These are phyloP conservation scores for Anthophora plumipes DNA, from an alignment of 2,888 invertebrate genomes.

Conservation along the genomic window DNA sequence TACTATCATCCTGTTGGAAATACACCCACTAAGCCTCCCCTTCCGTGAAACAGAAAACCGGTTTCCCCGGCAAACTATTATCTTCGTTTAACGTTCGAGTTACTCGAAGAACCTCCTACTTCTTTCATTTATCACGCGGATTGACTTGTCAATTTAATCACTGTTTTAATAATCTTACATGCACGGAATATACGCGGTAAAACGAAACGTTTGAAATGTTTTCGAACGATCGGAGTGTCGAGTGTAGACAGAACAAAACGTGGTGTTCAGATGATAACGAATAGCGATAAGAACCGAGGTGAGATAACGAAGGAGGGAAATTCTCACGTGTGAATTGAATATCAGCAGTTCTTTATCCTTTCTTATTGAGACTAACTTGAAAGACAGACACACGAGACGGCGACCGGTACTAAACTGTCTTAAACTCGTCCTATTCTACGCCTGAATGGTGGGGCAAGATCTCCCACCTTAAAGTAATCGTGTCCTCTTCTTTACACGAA, in stretches of 20 bases:
- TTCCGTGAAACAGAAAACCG: slow-evolving; percentile 41
- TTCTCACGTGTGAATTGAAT: neutral
- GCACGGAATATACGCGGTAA: neutral
- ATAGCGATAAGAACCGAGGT: neutral
- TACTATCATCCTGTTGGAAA: neutral
- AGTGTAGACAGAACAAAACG: neutral
- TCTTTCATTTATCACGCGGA: neutral
- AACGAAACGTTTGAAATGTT: neutral
- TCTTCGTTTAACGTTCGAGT: neutral
- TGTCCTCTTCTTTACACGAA: neutral
- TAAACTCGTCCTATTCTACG: slow-evolving; percentile 26
- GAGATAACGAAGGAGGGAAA: neutral
- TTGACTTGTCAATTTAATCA: neutral
- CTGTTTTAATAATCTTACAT: neutral
- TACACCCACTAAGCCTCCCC: slow-evolving; percentile 10
- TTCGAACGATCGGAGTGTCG: neutral
- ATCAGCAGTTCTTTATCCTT: neutral
- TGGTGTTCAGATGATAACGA: neutral
- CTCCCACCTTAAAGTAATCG: slow-evolving; percentile 51
- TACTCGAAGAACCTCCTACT: neutral
- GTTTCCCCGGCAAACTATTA: slow-evolving; percentile 18
- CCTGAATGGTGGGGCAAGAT: slow-evolving; percentile 48
- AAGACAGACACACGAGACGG: slow-evolving; percentile 20
- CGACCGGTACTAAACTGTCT: slow-evolving; percentile 59
- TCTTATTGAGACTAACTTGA: neutral